Evolutionary conservation across 2,888 invertebrate species (phyloP).

Genomic region (Andricus quercusramuli): DNA sequence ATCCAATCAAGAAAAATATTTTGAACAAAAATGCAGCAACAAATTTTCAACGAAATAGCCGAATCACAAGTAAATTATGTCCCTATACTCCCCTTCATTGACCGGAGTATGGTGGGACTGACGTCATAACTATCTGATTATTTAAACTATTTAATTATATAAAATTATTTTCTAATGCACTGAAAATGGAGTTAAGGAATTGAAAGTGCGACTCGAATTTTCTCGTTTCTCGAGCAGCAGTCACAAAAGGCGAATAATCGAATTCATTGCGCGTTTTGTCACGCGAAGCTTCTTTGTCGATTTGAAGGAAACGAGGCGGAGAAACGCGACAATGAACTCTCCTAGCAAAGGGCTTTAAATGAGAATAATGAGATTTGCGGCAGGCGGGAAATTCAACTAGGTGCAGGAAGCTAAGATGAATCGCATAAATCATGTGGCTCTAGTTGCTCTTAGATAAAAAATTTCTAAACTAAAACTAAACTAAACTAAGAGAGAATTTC

Average conservation of each 20-base stretch:
- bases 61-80: no score
- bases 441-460: background rate
- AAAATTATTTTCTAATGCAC: conserved; percentile 10
- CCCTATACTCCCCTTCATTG: no score
- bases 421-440: background rate
- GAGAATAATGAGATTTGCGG: conserved; percentile 55
- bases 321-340: conserved; percentile 42
- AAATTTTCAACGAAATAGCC: no score
- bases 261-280: conserved; percentile 29
- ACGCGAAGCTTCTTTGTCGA: conserved; percentile 21
- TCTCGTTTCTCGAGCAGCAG: conserved; percentile 8
- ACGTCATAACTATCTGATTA: no score
- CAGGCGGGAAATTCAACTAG: conserved; percentile 52
- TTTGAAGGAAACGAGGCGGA: conserved; percentile 41
- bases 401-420: conserved; percentile 46
- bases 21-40: no score
- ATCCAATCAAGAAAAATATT: no score
- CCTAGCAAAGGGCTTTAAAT: conserved; percentile 44
- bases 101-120: no score
- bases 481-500: no score
- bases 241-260: conserved; percentile 26
- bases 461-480: background rate
- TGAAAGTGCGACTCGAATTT: conserved; percentile 19
- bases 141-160: conserved; percentile 17
- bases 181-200: background rate